Evolutionary conservation across 2,888 invertebrate genomes (phyloP), one percentile per base, ranked within the genome.

Genomic region (Lepidochrysops patricia): DNA sequence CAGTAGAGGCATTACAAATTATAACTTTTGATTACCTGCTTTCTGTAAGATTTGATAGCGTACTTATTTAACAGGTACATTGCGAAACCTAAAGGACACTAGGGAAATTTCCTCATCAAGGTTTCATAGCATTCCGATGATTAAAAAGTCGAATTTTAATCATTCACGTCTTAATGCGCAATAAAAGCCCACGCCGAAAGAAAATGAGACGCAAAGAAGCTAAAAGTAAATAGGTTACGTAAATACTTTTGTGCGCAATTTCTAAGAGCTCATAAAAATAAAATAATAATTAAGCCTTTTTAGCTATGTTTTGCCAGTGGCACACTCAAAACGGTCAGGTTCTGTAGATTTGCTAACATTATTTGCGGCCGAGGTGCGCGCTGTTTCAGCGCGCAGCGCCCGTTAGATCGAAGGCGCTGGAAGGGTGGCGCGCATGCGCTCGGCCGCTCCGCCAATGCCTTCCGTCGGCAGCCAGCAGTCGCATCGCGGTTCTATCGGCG

Each of bases 351-450:
- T 67, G 68, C 68, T 71, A 72, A 79, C 80, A 79, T 82, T 85
- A 81, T 84, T 87, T 83, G 84, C 80, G 83, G 79, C 79, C 72
- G 64, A 70, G 78, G 67, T 84, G 84, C 82, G 87, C 84, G 80
- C 62, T 70, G 72, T 62, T 67, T 61, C 66, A 61, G 62, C 76
- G 85, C 84, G 84, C 85, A 83, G 68, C 77, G 67, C 73, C 74
- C 72, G 82, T 74, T 80, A 84, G 84, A 88, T 87, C 87, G 88
- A 87, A 87, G 83, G 80, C 76, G 72, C 72, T 74, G 73, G 74
- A 67, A 67, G 70, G 66, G 69, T 59, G 66, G 68, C 68, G 77
- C 84, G 82, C 84, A 78, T 79, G 85, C 82, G 72, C 72, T 65
- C 70, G 67, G 67, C 69, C 74, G 70, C 70, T 72, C 72, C 74